Percentiles rank a stretch among this genome's conserved stretches.
Evolutionary conservation across 2,113 vertebrate genomes (phyloP).

Genomic region (Saccopteryx leptura): DNA sequence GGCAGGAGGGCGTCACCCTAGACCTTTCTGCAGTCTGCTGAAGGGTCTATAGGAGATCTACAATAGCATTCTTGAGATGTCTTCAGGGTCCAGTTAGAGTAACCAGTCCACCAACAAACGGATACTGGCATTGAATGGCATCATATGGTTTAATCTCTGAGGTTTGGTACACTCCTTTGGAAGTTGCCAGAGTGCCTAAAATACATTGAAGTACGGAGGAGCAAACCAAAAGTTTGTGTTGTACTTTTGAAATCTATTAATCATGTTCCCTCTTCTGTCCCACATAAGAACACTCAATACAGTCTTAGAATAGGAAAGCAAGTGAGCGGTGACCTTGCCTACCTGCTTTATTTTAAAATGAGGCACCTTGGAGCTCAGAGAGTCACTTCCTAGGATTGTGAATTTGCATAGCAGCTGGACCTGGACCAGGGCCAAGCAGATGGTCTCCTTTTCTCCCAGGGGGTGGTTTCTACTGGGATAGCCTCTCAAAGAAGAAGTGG

Average conservation of each 20-base stretch:
- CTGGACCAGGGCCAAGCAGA: neutral
- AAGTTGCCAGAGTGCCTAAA: neutral
- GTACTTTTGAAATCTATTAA: constrained; percentile 1
- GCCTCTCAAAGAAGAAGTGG: neutral
- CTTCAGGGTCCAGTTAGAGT: neutral
- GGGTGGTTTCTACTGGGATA: neutral
- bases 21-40: neutral
- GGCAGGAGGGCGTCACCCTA: neutral
- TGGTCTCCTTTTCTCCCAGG: neutral
- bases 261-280: neutral
- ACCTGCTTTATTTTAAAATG: constrained; percentile 48
- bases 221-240: neutral
- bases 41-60: neutral
- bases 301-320: constrained; percentile 20
- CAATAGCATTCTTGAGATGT: neutral
- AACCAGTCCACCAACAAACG: neutral
- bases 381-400: neutral
- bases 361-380: neutral
- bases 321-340: neutral
- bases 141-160: constrained; percentile 36
- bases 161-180: neutral
- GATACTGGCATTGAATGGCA: neutral
- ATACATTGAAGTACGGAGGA: neutral
- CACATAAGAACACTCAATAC: neutral
- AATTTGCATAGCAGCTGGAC: neutral